These are phyloP conservation scores for Sorex araneus DNA, from an alignment of 2,113 vertebrate species.

Conservation along the genomic window DNA sequence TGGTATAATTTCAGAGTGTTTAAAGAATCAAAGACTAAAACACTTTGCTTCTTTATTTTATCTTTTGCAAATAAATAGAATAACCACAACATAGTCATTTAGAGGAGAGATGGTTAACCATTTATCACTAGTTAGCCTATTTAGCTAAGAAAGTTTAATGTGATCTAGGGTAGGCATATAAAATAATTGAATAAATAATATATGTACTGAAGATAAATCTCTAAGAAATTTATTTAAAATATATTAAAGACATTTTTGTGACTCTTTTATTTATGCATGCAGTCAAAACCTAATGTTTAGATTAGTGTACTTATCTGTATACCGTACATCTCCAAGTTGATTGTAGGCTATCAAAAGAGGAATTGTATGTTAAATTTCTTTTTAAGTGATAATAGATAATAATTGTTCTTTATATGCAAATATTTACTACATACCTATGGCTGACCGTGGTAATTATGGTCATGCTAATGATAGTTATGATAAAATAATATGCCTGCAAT, in stretches of 20 bases:
- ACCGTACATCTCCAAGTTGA: not conserved
- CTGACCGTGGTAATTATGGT: not conserved
- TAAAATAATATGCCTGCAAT: not conserved
- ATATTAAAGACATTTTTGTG: too few species aligned
- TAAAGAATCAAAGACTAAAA: not conserved
- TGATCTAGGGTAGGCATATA: too few species aligned
- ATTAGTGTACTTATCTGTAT: not conserved
- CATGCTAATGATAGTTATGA: not conserved
- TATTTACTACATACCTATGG: not conserved
- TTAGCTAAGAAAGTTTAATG: too few species aligned
- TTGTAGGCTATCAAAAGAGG: not conserved
- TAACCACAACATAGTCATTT: not conserved
- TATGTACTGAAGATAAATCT: too few species aligned
- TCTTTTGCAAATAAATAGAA: not conserved
- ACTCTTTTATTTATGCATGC: too few species aligned
- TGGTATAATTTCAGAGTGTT: not conserved
- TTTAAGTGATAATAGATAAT: not conserved
- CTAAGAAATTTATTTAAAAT: too few species aligned
- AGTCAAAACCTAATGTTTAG: too few species aligned
- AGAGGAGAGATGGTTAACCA: too few species aligned
- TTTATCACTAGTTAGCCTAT: too few species aligned
- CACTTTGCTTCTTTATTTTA: not conserved
- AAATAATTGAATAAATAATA: too few species aligned
- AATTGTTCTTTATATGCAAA: not conserved
- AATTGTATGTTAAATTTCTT: constrained; percentile 13